Base-by-base conservation (phyloP, 2,888 invertebrate genomes). In the Phasia obesa region DNA sequence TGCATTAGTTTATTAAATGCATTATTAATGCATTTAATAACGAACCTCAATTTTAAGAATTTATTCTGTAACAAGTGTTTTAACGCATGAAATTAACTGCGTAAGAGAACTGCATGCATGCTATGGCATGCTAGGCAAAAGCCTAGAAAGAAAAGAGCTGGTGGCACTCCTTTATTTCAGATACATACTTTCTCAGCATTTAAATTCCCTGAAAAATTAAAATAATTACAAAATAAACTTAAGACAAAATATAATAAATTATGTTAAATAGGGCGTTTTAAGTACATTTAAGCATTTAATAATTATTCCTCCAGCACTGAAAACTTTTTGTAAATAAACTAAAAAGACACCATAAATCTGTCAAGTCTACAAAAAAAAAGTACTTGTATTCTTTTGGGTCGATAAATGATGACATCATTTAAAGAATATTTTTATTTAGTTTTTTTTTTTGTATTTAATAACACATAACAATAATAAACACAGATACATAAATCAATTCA, bases 401-500 rank as follows among this genome's bases (percentile, higher is more conserved):
- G 35, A 23, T 59, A 64, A 64, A 74, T 42, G 73, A 53, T 79
- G 79, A 80, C 67, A 80, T 80, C 79, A 80, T 74, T 62, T 67
- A 4, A 67, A 69, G 74, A 80, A 74, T 47, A 69, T 67, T 74
- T 67, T 62, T 35, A 69, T 69, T 67, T 42, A 59, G 21, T 62
- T 70, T 35, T 49, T 19, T 59, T 25, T 55, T 42, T 38, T 23
- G 2, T 53, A 53, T 27, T 44, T 75, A 64, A 62, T 55, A 74
- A 53, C 60, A 42, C 49, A 71, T 44, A 35, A 62, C 62, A 60
- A 27, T 42, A 74, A 75, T 23, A 62, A 62, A 55, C 35, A 55
- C 47, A 17, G 55, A 70, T 71, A 71, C 71, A 78, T 79, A 79
- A 79, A 79, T 79, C 78, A 79, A 79, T 79, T 79, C 71, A 65